These are phyloP conservation scores for Hoplias malabaricus DNA, from an alignment of 2,113 vertebrate species.

Conservation along the genomic window DNA sequence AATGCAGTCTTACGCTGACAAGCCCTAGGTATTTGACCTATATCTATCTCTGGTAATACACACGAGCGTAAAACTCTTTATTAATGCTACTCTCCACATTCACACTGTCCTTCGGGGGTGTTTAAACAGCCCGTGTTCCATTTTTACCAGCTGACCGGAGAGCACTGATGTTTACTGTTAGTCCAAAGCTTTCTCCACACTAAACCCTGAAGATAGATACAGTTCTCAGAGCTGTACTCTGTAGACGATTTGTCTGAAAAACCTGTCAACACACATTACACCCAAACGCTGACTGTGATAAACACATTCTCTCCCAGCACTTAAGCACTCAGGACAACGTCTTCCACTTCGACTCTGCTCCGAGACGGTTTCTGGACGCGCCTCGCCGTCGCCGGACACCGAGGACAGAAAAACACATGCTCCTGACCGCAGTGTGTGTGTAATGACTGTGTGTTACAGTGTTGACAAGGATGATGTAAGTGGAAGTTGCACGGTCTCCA, in stretches of 20 bases:
- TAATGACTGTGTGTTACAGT: not conserved
- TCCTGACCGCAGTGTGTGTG: not conserved
- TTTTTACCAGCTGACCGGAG: too few species aligned
- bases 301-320: not conserved
- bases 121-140: too few species aligned
- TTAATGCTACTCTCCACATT: too few species aligned
- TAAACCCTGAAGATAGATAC: not conserved
- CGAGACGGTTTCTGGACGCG: not conserved
- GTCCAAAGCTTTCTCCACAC: not conserved
- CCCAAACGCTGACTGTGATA: not conserved
- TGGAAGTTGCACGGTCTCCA: too few species aligned
- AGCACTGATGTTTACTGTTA: not conserved
- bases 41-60: too few species aligned
- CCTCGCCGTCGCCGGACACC: not conserved
- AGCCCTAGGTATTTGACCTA: too few species aligned
- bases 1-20: too few species aligned
- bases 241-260: not conserved
- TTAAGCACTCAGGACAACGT: not conserved
- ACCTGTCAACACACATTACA: not conserved
- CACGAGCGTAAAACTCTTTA: too few species aligned
- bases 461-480: not conserved
- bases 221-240: not conserved
- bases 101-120: too few species aligned
- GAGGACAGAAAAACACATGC: not conserved
- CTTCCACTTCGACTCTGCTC: not conserved